Evolutionary conservation across 2,113 vertebrate species (phyloP).

Genomic region (Strigops habroptila): DNA sequence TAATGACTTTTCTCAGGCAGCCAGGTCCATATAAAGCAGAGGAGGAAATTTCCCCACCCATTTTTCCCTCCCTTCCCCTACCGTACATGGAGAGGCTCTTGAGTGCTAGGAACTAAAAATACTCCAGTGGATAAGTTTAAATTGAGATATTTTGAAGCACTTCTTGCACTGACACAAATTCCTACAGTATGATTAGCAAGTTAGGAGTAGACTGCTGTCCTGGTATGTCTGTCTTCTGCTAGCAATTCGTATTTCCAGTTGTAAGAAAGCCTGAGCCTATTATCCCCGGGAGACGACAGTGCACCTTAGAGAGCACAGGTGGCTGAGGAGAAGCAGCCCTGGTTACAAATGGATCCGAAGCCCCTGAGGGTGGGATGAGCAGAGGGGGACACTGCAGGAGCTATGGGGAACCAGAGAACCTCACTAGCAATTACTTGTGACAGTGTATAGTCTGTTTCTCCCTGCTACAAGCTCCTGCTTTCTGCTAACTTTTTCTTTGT

Average conservation of each 20-base stretch:
- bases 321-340: background rate
- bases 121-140: constrained; percentile 46
- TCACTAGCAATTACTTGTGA: background rate
- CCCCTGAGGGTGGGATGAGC: background rate
- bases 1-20: constrained; percentile 17
- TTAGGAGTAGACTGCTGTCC: background rate
- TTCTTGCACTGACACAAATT: constrained; percentile 36
- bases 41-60: constrained; percentile 48
- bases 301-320: background rate
- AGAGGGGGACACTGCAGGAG: background rate
- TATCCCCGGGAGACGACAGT: background rate
- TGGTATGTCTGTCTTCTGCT: background rate
- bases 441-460: background rate
- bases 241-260: background rate
- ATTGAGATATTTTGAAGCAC: constrained; percentile 59
- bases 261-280: background rate
- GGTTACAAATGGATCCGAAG: background rate
- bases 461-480: background rate
- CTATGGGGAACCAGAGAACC: background rate
- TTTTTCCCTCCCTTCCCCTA: constrained; percentile 23
- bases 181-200: constrained; percentile 19
- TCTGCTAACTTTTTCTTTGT: background rate
- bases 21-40: constrained; percentile 43
- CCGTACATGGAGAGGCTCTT: constrained; percentile 43
- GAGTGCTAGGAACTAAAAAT: constrained; percentile 48